phyloP scores from a whole-genome alignment of 2,888 invertebrate species.

The Rhaphigaster nebulosa region DNA sequence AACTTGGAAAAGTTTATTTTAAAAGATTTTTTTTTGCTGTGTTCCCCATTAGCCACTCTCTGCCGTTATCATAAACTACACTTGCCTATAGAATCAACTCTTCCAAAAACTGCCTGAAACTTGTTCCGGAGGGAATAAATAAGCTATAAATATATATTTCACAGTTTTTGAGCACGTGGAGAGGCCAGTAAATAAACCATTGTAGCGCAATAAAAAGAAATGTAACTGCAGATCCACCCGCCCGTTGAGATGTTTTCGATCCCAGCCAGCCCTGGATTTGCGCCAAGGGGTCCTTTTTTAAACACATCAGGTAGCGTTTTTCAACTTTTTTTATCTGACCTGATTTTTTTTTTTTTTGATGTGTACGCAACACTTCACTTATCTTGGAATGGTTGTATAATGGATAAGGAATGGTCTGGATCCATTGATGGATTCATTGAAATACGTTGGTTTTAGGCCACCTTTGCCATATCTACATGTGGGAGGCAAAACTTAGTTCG shows the following conservation, averaged over 20 bases:
- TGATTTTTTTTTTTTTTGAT: background rate
- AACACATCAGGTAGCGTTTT: slow-evolving; percentile 18
- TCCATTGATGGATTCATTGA: too few relatives aligned
- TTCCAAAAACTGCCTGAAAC: background rate
- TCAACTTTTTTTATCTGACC: slow-evolving; percentile 1
- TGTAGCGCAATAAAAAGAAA: background rate
- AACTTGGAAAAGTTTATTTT: too few relatives aligned
- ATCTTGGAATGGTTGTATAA: background rate
- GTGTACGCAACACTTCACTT: background rate
- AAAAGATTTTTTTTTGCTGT: background rate
- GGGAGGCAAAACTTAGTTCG: too few relatives aligned
- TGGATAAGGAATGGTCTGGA: background rate
- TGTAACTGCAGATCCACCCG: background rate
- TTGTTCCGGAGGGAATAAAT: background rate
- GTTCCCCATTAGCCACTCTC: too few relatives aligned
- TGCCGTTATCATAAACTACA: background rate
- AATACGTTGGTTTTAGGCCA: background rate
- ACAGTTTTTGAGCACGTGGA: background rate
- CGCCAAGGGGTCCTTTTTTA: background rate
- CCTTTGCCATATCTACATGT: too few relatives aligned
- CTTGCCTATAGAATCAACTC: background rate
- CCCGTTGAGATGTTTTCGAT: background rate
- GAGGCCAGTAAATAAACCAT: background rate
- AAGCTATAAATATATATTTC: background rate
- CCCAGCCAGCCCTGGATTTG: background rate